These are phyloP conservation scores for Rhombomys opimus DNA, from an alignment of 2,113 vertebrate genomes.

Conservation along the genomic window DNA sequence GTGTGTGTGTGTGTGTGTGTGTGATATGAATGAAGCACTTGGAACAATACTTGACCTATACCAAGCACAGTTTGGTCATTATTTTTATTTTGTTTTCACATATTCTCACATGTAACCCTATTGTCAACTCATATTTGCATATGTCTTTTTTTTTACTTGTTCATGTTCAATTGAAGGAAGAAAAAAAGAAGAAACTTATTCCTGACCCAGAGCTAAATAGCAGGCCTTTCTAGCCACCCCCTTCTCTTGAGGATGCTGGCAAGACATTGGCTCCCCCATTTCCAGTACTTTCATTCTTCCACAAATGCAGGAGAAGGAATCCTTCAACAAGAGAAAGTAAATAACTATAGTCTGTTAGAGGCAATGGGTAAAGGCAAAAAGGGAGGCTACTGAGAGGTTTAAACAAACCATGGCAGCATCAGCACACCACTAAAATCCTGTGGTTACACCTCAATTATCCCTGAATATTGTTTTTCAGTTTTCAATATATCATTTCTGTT, in stretches of 20 bases:
- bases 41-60: background rate
- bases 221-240: background rate
- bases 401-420: background rate
- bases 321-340: background rate
- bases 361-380: background rate
- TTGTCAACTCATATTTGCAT: background rate
- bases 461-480: background rate
- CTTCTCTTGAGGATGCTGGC: background rate
- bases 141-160: conserved; percentile 36
- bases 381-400: background rate
- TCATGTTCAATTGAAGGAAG: background rate
- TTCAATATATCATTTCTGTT: background rate
- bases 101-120: background rate
- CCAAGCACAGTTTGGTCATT: background rate
- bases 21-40: background rate
- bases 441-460: background rate
- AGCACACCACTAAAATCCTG: background rate
- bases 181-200: background rate
- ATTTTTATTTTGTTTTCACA: conserved; percentile 39
- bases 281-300: background rate
- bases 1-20: background rate
- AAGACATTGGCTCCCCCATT: background rate
- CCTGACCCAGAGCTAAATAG: background rate
- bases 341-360: background rate
- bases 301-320: background rate